Percentiles rank a stretch among this genome's conserved stretches.
These are phyloP conservation scores for Paraescarpia echinospica DNA, from an alignment of 1,140 invertebrate species.

Conservation along the genomic window DNA sequence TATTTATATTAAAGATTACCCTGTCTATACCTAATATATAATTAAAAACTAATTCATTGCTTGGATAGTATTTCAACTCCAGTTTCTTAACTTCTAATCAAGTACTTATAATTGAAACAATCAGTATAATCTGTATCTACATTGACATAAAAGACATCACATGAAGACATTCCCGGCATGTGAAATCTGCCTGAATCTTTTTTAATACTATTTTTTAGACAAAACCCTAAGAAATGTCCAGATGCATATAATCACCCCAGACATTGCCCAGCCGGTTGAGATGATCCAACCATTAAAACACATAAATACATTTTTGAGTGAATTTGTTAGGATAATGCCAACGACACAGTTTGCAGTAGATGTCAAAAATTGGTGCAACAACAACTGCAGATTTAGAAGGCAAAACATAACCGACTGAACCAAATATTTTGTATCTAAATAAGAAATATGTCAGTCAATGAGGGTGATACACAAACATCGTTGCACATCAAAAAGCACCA, in stretches of 20 bases:
- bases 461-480: neutral
- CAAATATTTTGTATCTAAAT: neutral
- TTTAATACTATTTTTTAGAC: too few species aligned
- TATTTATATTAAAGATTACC: neutral
- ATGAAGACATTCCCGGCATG: too few species aligned
- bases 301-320: neutral
- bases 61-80: too few species aligned
- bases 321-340: neutral
- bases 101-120: neutral
- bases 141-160: too few species aligned
- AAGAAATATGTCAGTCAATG: neutral
- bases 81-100: neutral
- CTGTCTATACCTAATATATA: too few species aligned
- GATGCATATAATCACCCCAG: too few species aligned
- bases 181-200: too few species aligned
- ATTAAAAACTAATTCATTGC: too few species aligned
- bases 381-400: neutral
- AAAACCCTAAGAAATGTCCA: too few species aligned
- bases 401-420: neutral
- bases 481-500: neutral
- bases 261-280: too few species aligned
- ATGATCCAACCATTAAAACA: too few species aligned
- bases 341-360: neutral
- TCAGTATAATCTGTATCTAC: too few species aligned
- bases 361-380: neutral